Base-by-base conservation (phyloP, 1,140 invertebrate species). In the Hyposmocoma kahamanoa region DNA sequence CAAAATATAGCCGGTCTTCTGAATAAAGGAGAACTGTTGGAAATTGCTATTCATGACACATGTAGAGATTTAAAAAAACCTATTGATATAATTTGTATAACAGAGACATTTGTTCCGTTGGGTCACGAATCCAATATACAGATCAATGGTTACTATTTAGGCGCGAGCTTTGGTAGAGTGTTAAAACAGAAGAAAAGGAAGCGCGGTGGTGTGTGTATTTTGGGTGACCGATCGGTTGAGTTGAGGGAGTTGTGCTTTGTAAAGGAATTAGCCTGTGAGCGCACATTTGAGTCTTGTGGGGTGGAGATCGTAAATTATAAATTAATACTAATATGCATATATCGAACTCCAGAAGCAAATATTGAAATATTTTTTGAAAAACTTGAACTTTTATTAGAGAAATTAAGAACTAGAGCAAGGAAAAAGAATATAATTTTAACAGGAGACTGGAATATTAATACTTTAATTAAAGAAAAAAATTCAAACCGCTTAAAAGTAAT, bases 391-490 rank as follows among this genome's bases (percentile, higher is more conserved):
- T 17, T 36, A 15, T 17, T 36, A 36, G 6, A 36, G 8, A 36
- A 36, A 15, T 15, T 36, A 13, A n/a, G 18, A 15, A 36, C 11
- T 15, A 36, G 18, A 13, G 18, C 32, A n/a, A n/a, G n/a, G 11
- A 36, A 15, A 15, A 36, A 36, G 15, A 15, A n/a, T 17, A 13
- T 36, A 36, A 36, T 36, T n/a, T 17, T 36, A 36, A 13, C 32
- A 36, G 32, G 32, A 15, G 32, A 36, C 15, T 36, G 32, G 32
- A 36, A 36, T 17, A 36, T 36, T 36, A 15, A 36, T 36, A 36
- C n/a, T n/a, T n/a, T n/a, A n/a, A n/a, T n/a, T n/a, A 36, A 36
- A 13, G 18, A 36, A 36, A 6, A 10, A 36, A 36, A n/a, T n/a
- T n/a, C n/a, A n/a, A n/a, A n/a, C n/a, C n/a, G n/a, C n/a, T n/a